Base-by-base conservation (phyloP, 2,113 vertebrate species). In the Chelonoidis abingdonii region DNA sequence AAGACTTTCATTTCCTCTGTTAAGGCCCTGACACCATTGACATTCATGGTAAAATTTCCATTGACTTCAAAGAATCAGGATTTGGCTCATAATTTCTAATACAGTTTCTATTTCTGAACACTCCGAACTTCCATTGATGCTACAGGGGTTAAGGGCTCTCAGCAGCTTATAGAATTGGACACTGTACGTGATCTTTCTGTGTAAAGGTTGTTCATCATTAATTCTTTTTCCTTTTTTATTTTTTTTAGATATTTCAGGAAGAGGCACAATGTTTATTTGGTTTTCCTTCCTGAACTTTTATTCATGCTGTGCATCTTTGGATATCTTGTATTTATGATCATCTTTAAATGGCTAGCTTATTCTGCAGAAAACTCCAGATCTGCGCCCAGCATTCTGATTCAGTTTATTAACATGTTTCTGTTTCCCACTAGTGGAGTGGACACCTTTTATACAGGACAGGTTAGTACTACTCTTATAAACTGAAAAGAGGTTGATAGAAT, bases 341-440 rank as follows among this genome's bases (percentile, higher is more conserved):
- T 99, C 91, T 99, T 99, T 93, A 99, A 99, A 96, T 99, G 99
- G 99, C 95, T 99, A 88, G 98, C 97, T 0, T 99, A 98, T 94
- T 98, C 98, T 4, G 98, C 97, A 1, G 29, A 92, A 27, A 96
- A 99, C 88, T 99, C 99, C 4, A 96, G 35, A 9, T 3, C 79
- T 0, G 99, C 99, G 31, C 99, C 99, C 1, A 99, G 99, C 96
- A 99, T 99, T 94, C 98, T 99, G 91, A 99, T 99, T 54, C 98
- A 99, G 10, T 99, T 99, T 91, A 99, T 99, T 91, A 99, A 99
- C 98, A 99, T 99, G 99, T 99, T 99, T 95, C 96, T 99, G 31
- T 99, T 99, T 97, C 98, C 98, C 80, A 97, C 96, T n/a, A 97
- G 57, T 5, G 78, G 94, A 44, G 83, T 95, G 2, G 92, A 94